Base-by-base conservation (phyloP, 2,797 vertebrate genomes). In the Leucoraja ocellata region DNA sequence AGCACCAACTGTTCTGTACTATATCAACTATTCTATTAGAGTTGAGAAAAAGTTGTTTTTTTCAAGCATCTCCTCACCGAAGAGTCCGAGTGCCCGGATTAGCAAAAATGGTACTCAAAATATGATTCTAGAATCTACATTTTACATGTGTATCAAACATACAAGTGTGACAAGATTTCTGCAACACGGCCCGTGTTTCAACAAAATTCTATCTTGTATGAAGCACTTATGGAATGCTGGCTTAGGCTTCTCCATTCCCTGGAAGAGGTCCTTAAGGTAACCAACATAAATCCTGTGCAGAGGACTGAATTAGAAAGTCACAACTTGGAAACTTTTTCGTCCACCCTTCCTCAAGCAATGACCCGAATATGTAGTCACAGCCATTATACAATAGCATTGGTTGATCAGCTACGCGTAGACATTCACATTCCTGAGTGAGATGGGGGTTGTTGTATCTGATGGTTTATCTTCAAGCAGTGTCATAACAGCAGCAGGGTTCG, bases 341-440 rank as follows among this genome's bases (percentile, higher is more conserved):
- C 46, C 46, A 63, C 32, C 23, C 3, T 23, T 63, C 63, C 28
- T 86, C 58, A 32, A n/a, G 58, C 61, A 63, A 86, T 46, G 80
- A 83, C 80, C 54, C 80, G 58, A 63, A 36, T 65, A 88, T 68
- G 65, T 88, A 32, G n/a, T 88, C 36, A 68, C 7, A 88, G 36
- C n/a, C 61, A 77, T 77, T 36, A 39, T 28, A 36, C 46, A 79
- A 77, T 28, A 46, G 23, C 71, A 76, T 63, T 18, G 91, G 13
- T 77, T 79, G 76, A 28, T 79, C 71, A 93, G 39, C 91, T 79
- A 99, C 16, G 98, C 98, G 0, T 98, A 98, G 94, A 99, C 98
- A 1, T 99, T 98, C 94, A 99, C 98, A 86, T 99, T 98, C 94
- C 97, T 97, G 96, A 98, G 96, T 94, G 98, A 97, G 93, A 98